Percentiles rank a stretch among this genome's conserved stretches.
Conservation (phyloP, 2,888 invertebrate species). For the Schrankia costaestrigalis region DNA sequence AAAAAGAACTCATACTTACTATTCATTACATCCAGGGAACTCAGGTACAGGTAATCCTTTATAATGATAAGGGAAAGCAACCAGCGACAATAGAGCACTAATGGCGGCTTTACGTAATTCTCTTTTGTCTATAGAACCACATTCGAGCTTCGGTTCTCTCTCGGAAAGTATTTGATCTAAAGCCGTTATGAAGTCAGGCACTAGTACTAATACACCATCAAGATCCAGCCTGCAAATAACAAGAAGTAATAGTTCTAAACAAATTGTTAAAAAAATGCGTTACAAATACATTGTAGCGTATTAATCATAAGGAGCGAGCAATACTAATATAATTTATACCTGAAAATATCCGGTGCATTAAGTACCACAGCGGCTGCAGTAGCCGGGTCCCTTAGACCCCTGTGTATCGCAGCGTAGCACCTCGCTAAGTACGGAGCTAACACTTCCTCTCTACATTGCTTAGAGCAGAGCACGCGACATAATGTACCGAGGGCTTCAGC, state of each 20-base stretch:
- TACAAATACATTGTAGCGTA: neutral
- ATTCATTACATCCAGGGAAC: slow-evolving; percentile 81
- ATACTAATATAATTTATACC: slow-evolving; percentile 59
- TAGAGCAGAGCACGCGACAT: slow-evolving; percentile 97
- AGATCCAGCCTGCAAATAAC: slow-evolving; percentile 85
- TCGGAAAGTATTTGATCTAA: slow-evolving; percentile 95
- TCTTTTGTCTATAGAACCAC: slow-evolving; percentile 84
- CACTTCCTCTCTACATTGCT: slow-evolving; percentile 96
- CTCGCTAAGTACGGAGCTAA: slow-evolving; percentile 95
- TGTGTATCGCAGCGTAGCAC: slow-evolving; percentile 94
- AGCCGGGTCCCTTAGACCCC: slow-evolving; percentile 87
- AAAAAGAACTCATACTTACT: slow-evolving; percentile 45
- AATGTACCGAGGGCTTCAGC: slow-evolving; percentile 97
- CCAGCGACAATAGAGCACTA: slow-evolving; percentile 92
- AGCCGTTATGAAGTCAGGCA: slow-evolving; percentile 94
- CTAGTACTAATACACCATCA: slow-evolving; percentile 94
- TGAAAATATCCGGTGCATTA: slow-evolving; percentile 93
- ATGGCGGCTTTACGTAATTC: slow-evolving; percentile 95
- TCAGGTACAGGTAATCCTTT: slow-evolving; percentile 87
- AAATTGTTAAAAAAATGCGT: too few species aligned
- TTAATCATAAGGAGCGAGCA: too few species aligned
- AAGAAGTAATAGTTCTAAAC: neutral
- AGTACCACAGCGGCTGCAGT: slow-evolving; percentile 92
- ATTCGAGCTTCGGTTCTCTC: slow-evolving; percentile 87
- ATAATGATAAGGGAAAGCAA: slow-evolving; percentile 96